A percentile compares a stretch with the other conserved stretches of the same genome.
Evolutionary conservation across 2,888 invertebrate genomes (phyloP).

Genomic region (Mesochorus sp.): DNA sequence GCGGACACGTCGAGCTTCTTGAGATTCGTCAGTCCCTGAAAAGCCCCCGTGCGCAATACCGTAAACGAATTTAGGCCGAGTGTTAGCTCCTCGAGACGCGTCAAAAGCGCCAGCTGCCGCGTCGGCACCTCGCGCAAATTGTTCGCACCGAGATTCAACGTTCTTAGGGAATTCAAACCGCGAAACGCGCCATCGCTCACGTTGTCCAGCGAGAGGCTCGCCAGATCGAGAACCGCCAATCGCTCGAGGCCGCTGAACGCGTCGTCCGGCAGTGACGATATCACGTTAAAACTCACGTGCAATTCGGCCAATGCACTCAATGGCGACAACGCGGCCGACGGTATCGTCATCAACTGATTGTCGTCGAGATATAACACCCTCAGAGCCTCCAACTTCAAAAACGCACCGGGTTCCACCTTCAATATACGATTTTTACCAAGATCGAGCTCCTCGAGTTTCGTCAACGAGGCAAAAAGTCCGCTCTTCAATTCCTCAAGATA

Average conservation of each 20-base stretch:
- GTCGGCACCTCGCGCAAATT: conserved; percentile 90
- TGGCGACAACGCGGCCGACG: conserved; percentile 88
- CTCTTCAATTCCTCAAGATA: conserved; percentile 90
- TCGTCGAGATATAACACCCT: conserved; percentile 92
- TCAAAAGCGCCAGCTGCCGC: conserved; percentile 87
- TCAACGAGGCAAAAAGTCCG: conserved; percentile 89
- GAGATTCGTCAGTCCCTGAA: conserved; percentile 90
- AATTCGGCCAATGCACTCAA: conserved; percentile 92
- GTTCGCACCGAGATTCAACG: conserved; percentile 91
- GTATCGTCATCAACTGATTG: conserved; percentile 90
- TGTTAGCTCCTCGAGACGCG: conserved; percentile 90
- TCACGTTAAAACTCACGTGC: conserved; percentile 92
- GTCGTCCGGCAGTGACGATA: conserved; percentile 89
- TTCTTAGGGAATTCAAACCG: conserved; percentile 89
- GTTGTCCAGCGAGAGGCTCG: conserved; percentile 91
- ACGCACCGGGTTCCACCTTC: conserved; percentile 89
- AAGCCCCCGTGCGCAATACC: conserved; percentile 88
- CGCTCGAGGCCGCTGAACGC: conserved; percentile 90
- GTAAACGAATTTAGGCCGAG: conserved; percentile 93
- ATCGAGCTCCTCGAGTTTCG: conserved; percentile 92
- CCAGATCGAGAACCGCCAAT: conserved; percentile 89
- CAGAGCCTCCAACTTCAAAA: conserved; percentile 89
- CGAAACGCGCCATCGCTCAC: conserved; percentile 90
- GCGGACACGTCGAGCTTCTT: conserved; percentile 91
- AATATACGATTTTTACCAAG: conserved; percentile 93